Percentiles rank a stretch among this genome's conserved stretches.
Evolutionary conservation across 1,140 invertebrate genomes (phyloP).

Genomic region (Rhyzopertha dominica): DNA sequence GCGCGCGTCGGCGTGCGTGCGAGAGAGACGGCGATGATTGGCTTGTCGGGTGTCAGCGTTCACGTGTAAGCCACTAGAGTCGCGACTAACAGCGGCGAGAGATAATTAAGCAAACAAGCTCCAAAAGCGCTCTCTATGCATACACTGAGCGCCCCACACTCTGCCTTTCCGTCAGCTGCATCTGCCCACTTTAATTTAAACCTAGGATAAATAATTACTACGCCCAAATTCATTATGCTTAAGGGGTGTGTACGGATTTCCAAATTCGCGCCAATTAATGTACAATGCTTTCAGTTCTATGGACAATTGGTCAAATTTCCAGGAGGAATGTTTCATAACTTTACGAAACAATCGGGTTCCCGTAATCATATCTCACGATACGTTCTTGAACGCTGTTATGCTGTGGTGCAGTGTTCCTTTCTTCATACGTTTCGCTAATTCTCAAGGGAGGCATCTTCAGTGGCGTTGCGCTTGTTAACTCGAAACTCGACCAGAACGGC

Average conservation of each 20-base stretch:
- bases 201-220: slow-evolving; percentile 31
- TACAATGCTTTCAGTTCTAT: too few relatives aligned
- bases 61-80: slow-evolving; percentile 22
- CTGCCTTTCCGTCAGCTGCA: slow-evolving; percentile 28
- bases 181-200: slow-evolving; percentile 34
- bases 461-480: too few relatives aligned
- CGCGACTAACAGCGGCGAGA: slow-evolving; percentile 21
- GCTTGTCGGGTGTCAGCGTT: slow-evolving; percentile 18
- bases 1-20: slow-evolving; percentile 5
- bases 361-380: too few relatives aligned
- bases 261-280: slow-evolving; percentile 20
- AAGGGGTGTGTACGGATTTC: slow-evolving; percentile 20
- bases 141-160: slow-evolving; percentile 14
- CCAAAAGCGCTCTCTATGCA: slow-evolving; percentile 18
- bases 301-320: too few relatives aligned
- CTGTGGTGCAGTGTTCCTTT: too few relatives aligned
- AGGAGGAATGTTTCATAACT: too few relatives aligned
- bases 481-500: too few relatives aligned
- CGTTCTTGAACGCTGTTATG: too few relatives aligned
- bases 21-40: too few relatives aligned
- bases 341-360: too few relatives aligned
- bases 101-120: slow-evolving; percentile 35
- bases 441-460: too few relatives aligned
- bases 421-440: too few relatives aligned
- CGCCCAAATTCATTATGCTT: slow-evolving; percentile 27